Conservation (phyloP, 2,888 invertebrate species). For the Apomyelois bistriatella region DNA sequence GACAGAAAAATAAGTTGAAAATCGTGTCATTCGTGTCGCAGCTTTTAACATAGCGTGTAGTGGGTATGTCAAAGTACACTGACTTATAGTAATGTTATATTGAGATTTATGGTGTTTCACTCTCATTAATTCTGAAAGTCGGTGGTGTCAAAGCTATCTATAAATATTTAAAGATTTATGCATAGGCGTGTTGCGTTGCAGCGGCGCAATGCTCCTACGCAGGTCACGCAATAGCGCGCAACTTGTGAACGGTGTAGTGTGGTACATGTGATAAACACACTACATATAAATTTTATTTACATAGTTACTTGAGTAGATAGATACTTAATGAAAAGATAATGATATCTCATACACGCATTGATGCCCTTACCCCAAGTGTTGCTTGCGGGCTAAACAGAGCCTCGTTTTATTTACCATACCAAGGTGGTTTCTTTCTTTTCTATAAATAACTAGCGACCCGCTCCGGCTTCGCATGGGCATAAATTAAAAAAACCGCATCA, state of each 20-base stretch:
- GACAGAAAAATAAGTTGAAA: background rate
- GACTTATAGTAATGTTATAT: background rate
- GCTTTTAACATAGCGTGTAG: slow-evolving; percentile 3
- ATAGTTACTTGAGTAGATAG: too few species aligned
- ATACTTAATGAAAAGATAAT: too few species aligned
- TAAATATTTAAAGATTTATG: slow-evolving; percentile 35
- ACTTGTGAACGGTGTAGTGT: slow-evolving; percentile 21
- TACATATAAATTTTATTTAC: background rate
- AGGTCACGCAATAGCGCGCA: slow-evolving; percentile 33
- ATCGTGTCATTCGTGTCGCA: background rate
- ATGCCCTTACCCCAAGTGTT: too few species aligned
- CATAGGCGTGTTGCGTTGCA: slow-evolving; percentile 11
- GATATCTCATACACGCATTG: too few species aligned
- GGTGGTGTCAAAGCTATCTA: slow-evolving; percentile 29
- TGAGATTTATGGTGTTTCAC: slow-evolving; percentile 7
- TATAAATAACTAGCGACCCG: too few species aligned
- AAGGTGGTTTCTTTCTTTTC: too few species aligned
- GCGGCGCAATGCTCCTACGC: slow-evolving; percentile 31
- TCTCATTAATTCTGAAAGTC: slow-evolving; percentile 17
- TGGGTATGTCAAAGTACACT: slow-evolving; percentile 3
- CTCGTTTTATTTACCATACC: too few species aligned
- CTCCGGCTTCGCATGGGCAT: too few species aligned
- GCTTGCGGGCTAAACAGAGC: too few species aligned
- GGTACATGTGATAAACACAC: slow-evolving; percentile 12
- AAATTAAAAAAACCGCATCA: too few species aligned